Evolutionary conservation across 2,888 invertebrate genomes (phyloP), one percentile per base, ranked within the genome.

Genomic region (Ametastegia equiseti): DNA sequence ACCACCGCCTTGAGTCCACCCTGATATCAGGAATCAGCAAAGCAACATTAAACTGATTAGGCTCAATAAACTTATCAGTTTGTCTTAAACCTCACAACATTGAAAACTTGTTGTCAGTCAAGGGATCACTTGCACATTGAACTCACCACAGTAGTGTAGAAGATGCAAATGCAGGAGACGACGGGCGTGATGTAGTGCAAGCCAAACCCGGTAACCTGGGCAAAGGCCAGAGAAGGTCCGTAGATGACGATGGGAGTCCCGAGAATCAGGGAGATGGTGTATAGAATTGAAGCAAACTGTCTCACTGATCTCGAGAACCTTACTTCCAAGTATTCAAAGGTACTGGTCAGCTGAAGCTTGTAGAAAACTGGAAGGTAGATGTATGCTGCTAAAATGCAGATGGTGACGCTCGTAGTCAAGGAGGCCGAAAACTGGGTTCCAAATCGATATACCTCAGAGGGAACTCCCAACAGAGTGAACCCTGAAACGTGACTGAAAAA

Each of bases 391-490:
- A 92, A 80, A 4, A 88, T 80, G 5, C 89, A 86, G 5, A 83
- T 80, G 27, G 89, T 80, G 23, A 93, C 83, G 57, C 92, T 92
- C 4, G 93, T 91, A 6, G 94, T 82, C 47, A 91, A 86, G 39
- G 92, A 90, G 30, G 92, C 89, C 81, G 92, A 91, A 87, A 95
- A 96, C 84, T 95, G 94, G 0, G 95, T 94, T 4, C 96, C 97
- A 88, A 94, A 94, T 36, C 94, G 92, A 88, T 96, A 96, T 83
- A 96, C 94, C 88, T 96, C 96, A 0, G 96, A 94, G 0, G 96
- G 96, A 9, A 95, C 94, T 0, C 95, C 96, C 9, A 97, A 92
- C 7, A 96, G 91, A 0, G 96, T 96, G 67, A 96, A 94, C 50
- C 96, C 96, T 2, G 96, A 96, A 86, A 96, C 92, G 84, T 95